Conservation (phyloP, 1,140 invertebrate genomes). For the Melipona quadrifasciata region DNA sequence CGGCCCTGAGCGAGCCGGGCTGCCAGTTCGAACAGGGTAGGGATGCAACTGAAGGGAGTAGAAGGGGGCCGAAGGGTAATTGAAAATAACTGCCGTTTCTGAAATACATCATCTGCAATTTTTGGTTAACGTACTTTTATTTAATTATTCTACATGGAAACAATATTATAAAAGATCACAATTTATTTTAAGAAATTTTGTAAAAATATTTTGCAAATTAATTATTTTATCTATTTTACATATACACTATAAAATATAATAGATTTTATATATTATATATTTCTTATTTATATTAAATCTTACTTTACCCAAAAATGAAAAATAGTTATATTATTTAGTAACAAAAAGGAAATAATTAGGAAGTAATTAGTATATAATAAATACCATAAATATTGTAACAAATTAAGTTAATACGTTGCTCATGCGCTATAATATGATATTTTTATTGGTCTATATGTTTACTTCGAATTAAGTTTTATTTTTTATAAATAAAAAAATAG, state of each 20-base stretch:
- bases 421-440: too few species aligned
- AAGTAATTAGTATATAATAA: too few species aligned
- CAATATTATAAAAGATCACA: background rate
- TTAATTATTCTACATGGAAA: background rate
- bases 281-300: background rate
- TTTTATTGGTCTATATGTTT: too few species aligned
- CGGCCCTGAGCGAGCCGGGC: conserved; percentile 57
- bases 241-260: background rate
- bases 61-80: conserved; percentile 78
- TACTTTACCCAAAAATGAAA: background rate
- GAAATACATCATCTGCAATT: conserved; percentile 69
- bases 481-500: too few species aligned
- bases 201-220: background rate
- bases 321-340: too few species aligned
- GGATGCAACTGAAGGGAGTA: conserved; percentile 63
- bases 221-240: background rate
- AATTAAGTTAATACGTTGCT: too few species aligned
- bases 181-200: background rate
- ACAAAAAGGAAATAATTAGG: too few species aligned
- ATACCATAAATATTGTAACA: too few species aligned
- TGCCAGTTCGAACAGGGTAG: conserved; percentile 55
- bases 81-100: conserved; percentile 81
- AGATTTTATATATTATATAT: too few species aligned
- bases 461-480: too few species aligned
- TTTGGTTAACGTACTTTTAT: background rate